A percentile compares a stretch with the other conserved stretches of the same genome.
Conservation (phyloP, 2,797 vertebrate genomes). For the Enteromius mattozi region DNA sequence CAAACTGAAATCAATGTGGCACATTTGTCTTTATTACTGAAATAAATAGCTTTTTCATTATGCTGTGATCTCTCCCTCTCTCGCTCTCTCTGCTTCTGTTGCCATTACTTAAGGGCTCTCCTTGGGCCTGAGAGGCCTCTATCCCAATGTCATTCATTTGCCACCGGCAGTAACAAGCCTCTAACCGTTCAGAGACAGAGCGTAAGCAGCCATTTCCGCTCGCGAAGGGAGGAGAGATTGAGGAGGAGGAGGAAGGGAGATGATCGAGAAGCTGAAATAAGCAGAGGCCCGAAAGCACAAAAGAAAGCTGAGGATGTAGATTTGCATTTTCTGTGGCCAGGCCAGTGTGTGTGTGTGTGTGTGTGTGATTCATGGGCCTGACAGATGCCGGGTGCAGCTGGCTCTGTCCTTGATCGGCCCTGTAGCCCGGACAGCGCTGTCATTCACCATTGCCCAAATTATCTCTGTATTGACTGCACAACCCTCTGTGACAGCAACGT, state of each 20-base stretch:
- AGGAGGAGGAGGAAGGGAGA: conserved; percentile 66
- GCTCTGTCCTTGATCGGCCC: conserved; percentile 99
- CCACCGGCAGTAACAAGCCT: conserved; percentile 83
- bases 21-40: conserved; percentile 65
- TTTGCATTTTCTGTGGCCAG: conserved; percentile 86
- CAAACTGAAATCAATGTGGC: conserved; percentile 61
- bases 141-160: conserved; percentile 84
- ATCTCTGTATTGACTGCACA: conserved; percentile 99
- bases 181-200: conserved; percentile 81
- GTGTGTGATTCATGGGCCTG: conserved; percentile 99
- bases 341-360: conserved; percentile 79
- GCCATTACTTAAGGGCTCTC: conserved; percentile 62
- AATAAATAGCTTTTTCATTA: conserved; percentile 65
- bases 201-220: conserved; percentile 86
- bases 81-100: conserved; percentile 47
- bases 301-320: conserved; percentile 79
- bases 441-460: conserved; percentile 99
- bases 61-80: conserved; percentile 47
- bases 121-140: conserved; percentile 57
- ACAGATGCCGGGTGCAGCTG: conserved; percentile 99
- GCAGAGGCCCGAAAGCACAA: conserved; percentile 19
- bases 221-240: conserved; percentile 73
- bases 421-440: conserved; percentile 99
- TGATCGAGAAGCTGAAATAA: conserved; percentile 13
- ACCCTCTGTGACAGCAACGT: conserved; percentile 98